Evolutionary conservation across 2,113 vertebrate genomes (phyloP).

Genomic region (Plotosus lineatus): DNA sequence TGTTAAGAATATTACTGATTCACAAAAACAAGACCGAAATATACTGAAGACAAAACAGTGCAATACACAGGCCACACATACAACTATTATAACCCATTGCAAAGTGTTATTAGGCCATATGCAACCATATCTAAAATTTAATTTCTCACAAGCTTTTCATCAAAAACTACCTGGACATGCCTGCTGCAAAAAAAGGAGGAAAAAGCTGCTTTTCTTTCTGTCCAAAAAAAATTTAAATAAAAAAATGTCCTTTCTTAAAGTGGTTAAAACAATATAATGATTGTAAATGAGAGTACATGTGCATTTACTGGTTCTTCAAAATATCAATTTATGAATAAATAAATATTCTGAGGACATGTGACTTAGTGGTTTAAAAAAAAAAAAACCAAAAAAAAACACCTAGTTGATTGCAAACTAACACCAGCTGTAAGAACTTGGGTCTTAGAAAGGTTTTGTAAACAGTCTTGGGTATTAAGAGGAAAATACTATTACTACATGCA

Average conservation of each 20-base stretch:
- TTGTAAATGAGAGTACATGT: background rate
- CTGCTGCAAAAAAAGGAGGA: background rate
- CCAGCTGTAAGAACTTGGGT: background rate
- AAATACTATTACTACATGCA: constrained; percentile 23
- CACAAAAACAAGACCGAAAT: constrained; percentile 7
- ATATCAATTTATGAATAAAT: too few species aligned
- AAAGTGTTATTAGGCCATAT: background rate
- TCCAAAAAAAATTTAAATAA: background rate
- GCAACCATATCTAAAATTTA: background rate
- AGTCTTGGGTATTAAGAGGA: constrained; percentile 8
- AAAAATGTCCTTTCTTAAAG: background rate
- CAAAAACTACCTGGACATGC: constrained; percentile 2
- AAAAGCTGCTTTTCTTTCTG: background rate
- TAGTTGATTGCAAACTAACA: constrained; percentile 1
- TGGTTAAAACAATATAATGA: background rate
- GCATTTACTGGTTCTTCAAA: background rate
- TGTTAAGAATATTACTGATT: constrained; percentile 12
- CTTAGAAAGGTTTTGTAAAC: constrained; percentile 14
- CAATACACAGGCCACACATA: constrained; percentile 17
- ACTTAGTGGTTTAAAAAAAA: background rate
- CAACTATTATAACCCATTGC: constrained; percentile 14
- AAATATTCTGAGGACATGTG: background rate
- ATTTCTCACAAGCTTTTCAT: background rate
- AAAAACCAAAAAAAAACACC: background rate
- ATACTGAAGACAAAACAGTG: constrained; percentile 20